Evolutionary conservation across 2,888 invertebrate genomes (phyloP).

Genomic region (Caenorhabditis macrosperma): DNA sequence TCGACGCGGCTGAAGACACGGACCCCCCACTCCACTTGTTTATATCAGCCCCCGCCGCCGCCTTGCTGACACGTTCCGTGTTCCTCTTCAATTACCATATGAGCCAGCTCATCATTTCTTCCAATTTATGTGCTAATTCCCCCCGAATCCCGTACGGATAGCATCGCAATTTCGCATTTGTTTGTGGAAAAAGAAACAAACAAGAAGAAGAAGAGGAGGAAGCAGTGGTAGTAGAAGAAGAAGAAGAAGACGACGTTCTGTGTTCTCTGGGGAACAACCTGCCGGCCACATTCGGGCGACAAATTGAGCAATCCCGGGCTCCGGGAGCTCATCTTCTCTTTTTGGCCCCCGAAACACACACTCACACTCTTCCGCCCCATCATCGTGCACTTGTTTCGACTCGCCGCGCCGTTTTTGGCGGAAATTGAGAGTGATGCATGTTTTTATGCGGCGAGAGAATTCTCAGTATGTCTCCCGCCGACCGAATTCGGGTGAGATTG

Average conservation of each 20-base stretch:
- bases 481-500: not conserved
- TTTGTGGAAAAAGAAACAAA: conserved; percentile 25
- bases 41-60: conserved; percentile 28
- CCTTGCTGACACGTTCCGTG: not conserved
- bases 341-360: conserved; percentile 2
- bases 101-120: not conserved
- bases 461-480: not conserved
- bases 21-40: conserved; percentile 31
- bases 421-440: not conserved
- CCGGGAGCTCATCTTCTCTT: conserved; percentile 14
- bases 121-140: conserved; percentile 40
- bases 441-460: not conserved
- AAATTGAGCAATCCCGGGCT: conserved; percentile 38
- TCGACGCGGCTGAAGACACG: conserved; percentile 31
- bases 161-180: not conserved
- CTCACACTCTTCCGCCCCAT: conserved; percentile 7
- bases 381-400: conserved; percentile 40
- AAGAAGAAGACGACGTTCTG: conserved; percentile 32
- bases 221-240: no score
- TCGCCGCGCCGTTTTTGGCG: not conserved
- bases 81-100: conserved; percentile 15
- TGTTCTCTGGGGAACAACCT: conserved; percentile 54
- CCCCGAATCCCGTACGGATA: no score
- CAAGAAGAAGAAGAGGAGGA: conserved; percentile 16
- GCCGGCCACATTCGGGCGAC: conserved; percentile 32